Percentiles rank a stretch among this genome's conserved stretches.
Conservation (phyloP, 2,797 vertebrate genomes). For the Eulemur coronatus region DNA sequence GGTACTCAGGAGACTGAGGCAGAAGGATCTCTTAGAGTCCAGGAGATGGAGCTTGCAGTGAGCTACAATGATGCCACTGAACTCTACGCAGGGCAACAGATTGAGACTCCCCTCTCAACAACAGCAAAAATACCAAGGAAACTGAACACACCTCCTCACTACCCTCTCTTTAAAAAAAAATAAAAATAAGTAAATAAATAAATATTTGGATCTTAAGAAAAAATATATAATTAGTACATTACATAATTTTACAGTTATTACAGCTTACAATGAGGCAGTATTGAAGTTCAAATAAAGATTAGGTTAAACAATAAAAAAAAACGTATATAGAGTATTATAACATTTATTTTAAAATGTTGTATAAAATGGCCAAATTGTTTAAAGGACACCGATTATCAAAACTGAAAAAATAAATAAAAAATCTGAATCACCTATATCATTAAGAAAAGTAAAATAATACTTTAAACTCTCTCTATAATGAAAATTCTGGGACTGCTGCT, state of each 20-base stretch:
- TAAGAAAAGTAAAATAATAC: not conserved
- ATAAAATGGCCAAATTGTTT: not conserved
- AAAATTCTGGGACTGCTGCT: not conserved
- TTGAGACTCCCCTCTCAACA: not conserved
- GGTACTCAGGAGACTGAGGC: not conserved
- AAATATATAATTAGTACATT: not conserved
- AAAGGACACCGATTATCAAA: not conserved
- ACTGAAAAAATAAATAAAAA: not conserved
- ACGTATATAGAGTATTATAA: not conserved
- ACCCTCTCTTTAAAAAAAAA: no score
- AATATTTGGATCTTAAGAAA: conserved; percentile 20
- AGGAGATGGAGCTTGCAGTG: not conserved
- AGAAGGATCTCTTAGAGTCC: not conserved
- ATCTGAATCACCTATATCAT: not conserved
- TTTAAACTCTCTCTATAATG: not conserved
- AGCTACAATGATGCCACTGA: not conserved
- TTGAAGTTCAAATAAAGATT: conserved; percentile 2
- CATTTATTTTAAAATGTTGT: not conserved
- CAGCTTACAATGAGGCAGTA: not conserved
- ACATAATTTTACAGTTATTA: not conserved
- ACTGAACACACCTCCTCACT: no score
- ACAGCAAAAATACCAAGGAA: not conserved
- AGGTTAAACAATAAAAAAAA: not conserved
- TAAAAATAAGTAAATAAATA: no score
- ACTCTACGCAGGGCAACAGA: not conserved